These are phyloP conservation scores for Melieria picta DNA, from an alignment of 2,888 invertebrate species.

Conservation along the genomic window DNA sequence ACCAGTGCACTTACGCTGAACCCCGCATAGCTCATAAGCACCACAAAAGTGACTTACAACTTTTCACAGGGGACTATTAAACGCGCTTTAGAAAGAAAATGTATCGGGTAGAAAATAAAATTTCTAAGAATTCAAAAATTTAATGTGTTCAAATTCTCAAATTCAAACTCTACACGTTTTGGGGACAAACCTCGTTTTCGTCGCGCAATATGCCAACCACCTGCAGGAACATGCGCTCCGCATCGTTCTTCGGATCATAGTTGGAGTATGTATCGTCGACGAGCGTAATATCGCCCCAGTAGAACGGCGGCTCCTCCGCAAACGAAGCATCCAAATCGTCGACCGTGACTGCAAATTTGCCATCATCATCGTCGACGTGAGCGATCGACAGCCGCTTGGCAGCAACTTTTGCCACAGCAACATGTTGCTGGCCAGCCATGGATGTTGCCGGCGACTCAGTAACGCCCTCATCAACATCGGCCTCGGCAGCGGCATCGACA, in stretches of 20 bases:
- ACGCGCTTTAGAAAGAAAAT: no score
- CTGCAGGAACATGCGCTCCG: conserved; percentile 66
- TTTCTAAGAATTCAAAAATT: no score
- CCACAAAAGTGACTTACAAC: no score
- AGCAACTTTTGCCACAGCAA: conserved; percentile 33
- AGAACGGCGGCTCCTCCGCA: conserved; percentile 48
- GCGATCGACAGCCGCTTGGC: not conserved
- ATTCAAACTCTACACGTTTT: no score
- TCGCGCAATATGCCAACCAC: conserved; percentile 65
- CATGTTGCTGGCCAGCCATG: no score
- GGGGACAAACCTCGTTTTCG: conserved; percentile 65
- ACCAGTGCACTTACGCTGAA: no score
- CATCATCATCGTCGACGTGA: conserved; percentile 44
- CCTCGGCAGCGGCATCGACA: conserved; percentile 2
- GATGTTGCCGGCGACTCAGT: not conserved
- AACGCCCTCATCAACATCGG: not conserved
- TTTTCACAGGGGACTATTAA: no score
- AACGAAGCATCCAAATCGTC: conserved; percentile 51
- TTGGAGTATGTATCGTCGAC: conserved; percentile 64
- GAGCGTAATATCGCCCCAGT: conserved; percentile 63
- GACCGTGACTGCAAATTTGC: conserved; percentile 39
- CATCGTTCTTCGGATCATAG: conserved; percentile 65
- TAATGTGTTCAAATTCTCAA: no score
- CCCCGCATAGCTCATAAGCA: no score
- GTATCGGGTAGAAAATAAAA: no score